Evolutionary conservation across 1,140 invertebrate species (phyloP).

Genomic region (Drosophila equinoxialis): DNA sequence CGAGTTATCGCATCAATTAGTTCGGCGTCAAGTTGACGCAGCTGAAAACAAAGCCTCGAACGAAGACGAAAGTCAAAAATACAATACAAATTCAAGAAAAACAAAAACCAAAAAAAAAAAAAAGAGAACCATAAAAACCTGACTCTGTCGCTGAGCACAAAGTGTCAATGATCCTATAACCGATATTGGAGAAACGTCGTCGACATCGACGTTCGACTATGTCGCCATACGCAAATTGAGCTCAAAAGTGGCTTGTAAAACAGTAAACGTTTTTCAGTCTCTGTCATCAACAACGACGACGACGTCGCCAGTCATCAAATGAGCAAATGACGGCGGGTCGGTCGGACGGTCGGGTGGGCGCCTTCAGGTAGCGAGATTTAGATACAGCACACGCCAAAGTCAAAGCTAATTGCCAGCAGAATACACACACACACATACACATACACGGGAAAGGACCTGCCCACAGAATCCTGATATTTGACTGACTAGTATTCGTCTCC

Average conservation of each 20-base stretch:
- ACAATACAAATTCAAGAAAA: conserved; percentile 11
- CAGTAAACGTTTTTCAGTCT: conserved; percentile 63
- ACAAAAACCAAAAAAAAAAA: neutral
- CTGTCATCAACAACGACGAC: too few relatives aligned
- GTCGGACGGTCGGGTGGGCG: conserved; percentile 33
- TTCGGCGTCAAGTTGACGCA: conserved; percentile 80
- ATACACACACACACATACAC: conserved; percentile 4
- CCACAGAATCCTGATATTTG: conserved; percentile 15
- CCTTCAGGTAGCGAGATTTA: conserved; percentile 61
- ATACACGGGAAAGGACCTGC: conserved; percentile 35
- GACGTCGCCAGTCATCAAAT: conserved; percentile 57
- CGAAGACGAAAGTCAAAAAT: conserved; percentile 71
- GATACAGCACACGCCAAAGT: conserved; percentile 66
- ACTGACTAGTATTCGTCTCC: conserved; percentile 15
- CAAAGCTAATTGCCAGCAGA: conserved; percentile 65
- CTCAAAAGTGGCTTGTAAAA: conserved; percentile 76
- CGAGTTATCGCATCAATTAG: conserved; percentile 81
- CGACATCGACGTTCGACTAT: conserved; percentile 17
- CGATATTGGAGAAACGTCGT: conserved; percentile 65
- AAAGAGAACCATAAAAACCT: conserved; percentile 57
- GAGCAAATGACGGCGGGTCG: conserved; percentile 46
- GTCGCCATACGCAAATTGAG: conserved; percentile 74
- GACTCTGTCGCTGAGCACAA: conserved; percentile 37
- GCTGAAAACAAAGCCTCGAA: conserved; percentile 62
- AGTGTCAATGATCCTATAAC: conserved; percentile 82